These are phyloP conservation scores for Drosophila anomelani DNA, from an alignment of 2,888 invertebrate genomes.

Conservation along the genomic window DNA sequence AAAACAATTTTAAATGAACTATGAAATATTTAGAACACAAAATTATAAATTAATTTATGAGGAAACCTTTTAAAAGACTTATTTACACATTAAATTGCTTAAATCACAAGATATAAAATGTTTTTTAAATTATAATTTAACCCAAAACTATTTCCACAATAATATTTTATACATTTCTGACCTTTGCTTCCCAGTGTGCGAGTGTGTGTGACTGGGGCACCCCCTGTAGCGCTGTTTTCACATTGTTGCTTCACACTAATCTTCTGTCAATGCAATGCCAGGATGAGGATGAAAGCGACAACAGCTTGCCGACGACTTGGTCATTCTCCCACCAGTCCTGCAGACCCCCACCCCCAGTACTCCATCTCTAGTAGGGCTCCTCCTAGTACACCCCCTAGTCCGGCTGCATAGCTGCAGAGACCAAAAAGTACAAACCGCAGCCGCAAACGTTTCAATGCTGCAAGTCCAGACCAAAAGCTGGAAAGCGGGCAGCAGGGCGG, in stretches of 20 bases:
- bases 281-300: conserved; percentile 78
- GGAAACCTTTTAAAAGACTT: too few relatives aligned
- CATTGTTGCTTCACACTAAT: conserved; percentile 81
- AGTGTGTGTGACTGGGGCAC: conserved; percentile 41
- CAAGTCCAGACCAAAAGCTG: conserved; percentile 23
- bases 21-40: too few relatives aligned
- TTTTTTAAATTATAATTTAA: background rate
- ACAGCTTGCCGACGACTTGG: conserved; percentile 72
- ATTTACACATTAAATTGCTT: too few relatives aligned
- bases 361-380: conserved; percentile 5
- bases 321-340: conserved; percentile 14
- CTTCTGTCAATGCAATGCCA: conserved; percentile 79
- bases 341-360: background rate
- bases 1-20: too few relatives aligned
- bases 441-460: conserved; percentile 76
- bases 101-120: too few relatives aligned
- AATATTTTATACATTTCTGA: background rate
- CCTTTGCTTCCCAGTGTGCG: conserved; percentile 7
- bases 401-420: conserved; percentile 66
- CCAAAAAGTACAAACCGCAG: conserved; percentile 82
- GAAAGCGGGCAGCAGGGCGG: conserved; percentile 20
- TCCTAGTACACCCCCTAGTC: conserved; percentile 17
- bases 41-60: too few relatives aligned
- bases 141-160: background rate
- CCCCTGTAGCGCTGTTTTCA: conserved; percentile 76